These are phyloP conservation scores for Julus scanicus DNA, from an alignment of 2,888 invertebrate genomes.

Conservation along the genomic window DNA sequence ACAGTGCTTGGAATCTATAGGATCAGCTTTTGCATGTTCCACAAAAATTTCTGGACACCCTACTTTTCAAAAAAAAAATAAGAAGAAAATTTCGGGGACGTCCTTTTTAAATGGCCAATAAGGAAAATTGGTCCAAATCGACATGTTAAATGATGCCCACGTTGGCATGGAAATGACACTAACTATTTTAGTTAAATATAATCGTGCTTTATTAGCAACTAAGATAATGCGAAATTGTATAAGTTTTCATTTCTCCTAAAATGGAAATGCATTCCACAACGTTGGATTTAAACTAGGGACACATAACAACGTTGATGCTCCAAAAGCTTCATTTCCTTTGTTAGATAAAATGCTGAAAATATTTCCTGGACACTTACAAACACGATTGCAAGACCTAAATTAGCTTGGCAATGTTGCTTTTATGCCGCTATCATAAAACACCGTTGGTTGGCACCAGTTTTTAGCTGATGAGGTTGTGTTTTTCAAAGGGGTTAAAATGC, in stretches of 20 bases:
- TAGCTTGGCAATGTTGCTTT: conserved; percentile 27
- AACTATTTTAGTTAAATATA: too few relatives aligned
- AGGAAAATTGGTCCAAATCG: too few relatives aligned
- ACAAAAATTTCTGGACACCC: too few relatives aligned
- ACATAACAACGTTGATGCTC: not conserved
- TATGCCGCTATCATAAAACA: conserved; percentile 31
- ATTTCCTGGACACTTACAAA: conserved; percentile 11
- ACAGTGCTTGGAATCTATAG: too few relatives aligned
- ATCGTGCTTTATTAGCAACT: too few relatives aligned
- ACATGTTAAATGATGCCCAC: too few relatives aligned
- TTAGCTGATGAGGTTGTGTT: conserved; percentile 27
- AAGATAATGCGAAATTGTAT: too few relatives aligned
- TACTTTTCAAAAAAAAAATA: too few relatives aligned
- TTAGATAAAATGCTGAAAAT: not conserved
- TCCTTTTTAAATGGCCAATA: too few relatives aligned
- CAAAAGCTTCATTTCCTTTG: not conserved
- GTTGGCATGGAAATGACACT: too few relatives aligned
- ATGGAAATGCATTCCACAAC: not conserved
- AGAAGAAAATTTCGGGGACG: too few relatives aligned
- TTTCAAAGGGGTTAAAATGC: conserved; percentile 12
- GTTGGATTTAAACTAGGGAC: not conserved
- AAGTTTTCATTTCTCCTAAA: not conserved
- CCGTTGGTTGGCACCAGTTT: conserved; percentile 23
- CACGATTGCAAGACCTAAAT: conserved; percentile 39
- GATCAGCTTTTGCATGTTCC: too few relatives aligned